Base-by-base conservation (phyloP, 2,888 invertebrate species). In the Temnothorax unifasciatus region DNA sequence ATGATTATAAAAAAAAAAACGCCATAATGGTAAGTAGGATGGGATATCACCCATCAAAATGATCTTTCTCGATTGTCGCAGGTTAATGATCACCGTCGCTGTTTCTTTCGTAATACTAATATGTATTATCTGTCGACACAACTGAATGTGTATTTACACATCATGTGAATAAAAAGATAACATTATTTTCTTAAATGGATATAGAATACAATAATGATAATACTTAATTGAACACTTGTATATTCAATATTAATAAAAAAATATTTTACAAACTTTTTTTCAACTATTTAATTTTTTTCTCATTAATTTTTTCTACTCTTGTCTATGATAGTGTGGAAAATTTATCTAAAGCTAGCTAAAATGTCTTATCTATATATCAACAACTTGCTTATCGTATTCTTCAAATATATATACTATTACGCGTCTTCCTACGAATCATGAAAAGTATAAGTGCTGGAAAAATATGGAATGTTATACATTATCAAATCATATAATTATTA, bases 331-430 rank as follows among this genome's bases (percentile, higher is more conserved):
- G 50, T 73, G 84, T 76, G 87, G 86, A 90, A 90, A 86, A 86
- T 90, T 90, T 90, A 86, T 76, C 34, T 75, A 61, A 64, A 82
- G 77, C 75, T 79, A 85, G 63, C 82, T 44, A 85, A 75, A 87
- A 77, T 63, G 52, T 64, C 50, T 90, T 89, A 90, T 89, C 90
- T 86, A n/a, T 61, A 64, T 54, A 69, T 54, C 82, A 87, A 84
- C 76, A 76, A 71, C 47, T 29, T 76, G 86, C 87, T 85, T 88
- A 88, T 34, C 34, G 34, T 34, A 34, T 34, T 90, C 90, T 54
- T n/a, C 52, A 21, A 54, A 54, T 54, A 54, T 25, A 54, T 54
- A 57, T 75, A 75, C 82, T 86, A 76, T 59, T 68, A 68, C 64
- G 52, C 21, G 52, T 61, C 21, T 5, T 52, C 18, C 63, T 75